Percentiles rank a stretch among this genome's conserved stretches.
Conservation (phyloP, 2,113 vertebrate species). For the Prietella phreatophila region DNA sequence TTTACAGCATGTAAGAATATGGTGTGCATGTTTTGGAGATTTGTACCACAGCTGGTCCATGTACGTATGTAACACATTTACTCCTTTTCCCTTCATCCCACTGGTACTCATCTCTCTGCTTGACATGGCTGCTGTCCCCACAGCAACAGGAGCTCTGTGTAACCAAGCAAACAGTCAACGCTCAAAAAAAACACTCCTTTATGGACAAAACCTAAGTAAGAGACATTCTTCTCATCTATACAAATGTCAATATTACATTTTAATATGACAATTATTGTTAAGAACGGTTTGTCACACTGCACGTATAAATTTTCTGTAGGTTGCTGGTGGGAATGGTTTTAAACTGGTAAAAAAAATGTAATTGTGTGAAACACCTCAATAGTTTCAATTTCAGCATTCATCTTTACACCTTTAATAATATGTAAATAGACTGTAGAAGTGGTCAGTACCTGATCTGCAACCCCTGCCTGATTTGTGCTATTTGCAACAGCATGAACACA, state of each 20-base stretch:
- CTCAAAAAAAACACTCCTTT: accelerated
- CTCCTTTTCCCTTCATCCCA: slow-evolving; percentile 91
- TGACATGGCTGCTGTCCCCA: slow-evolving; percentile 83
- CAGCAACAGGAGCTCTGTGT: slow-evolving; percentile 86
- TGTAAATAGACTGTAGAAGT: not conserved
- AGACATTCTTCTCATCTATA: not conserved
- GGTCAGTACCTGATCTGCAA: not conserved
- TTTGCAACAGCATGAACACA: not conserved
- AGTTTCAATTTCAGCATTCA: not conserved
- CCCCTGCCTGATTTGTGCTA: not conserved
- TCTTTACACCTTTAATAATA: not conserved
- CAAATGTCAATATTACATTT: not conserved
- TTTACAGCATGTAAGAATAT: not conserved
- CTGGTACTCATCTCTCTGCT: slow-evolving; percentile 81
- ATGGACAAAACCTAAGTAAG: not conserved
- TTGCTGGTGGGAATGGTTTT: too few species aligned
- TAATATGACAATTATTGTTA: not conserved
- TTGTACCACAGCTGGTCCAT: slow-evolving; percentile 90
- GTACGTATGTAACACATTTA: slow-evolving; percentile 86
- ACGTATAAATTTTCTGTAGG: not conserved
- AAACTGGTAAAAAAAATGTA: too few species aligned
- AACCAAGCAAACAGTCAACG: slow-evolving; percentile 33
- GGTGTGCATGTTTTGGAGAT: not conserved
- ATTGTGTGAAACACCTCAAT: too few species aligned
- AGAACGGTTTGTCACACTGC: not conserved